Base-by-base conservation (phyloP, 2,797 vertebrate genomes). In the Channa striata region DNA sequence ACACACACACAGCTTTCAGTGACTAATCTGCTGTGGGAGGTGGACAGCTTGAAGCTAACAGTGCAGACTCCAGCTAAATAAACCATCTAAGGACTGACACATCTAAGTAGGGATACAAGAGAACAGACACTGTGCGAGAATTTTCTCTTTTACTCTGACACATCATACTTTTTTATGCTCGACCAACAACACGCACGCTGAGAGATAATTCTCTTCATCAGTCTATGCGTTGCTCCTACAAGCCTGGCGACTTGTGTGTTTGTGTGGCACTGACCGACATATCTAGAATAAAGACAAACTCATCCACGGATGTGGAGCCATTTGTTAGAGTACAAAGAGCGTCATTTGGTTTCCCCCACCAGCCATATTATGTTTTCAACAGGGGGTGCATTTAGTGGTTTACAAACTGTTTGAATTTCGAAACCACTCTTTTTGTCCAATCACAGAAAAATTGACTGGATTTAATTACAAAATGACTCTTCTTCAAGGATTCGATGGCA, bases 11-110 rank as follows among this genome's bases (percentile, higher is more conserved):
- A 79, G 64, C 82, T 81, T 82, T 72, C 77, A 87, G 81, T 91
- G 91, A 92, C 86, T 93, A 92, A 93, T 92, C 84, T 90, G 80
- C 89, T 80, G 91, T 89, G 87, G 90, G 90, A 90, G 91, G 92
- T 91, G 87, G 90, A 92, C 89, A 91, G 89, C 90, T 89, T 92
- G 90, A 87, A 87, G 84, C 87, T 49, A 87, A 85, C 82, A 78
- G 77, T 66, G 77, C 77, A 79, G 87, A 88, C 89, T 88, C 72
- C 73, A 82, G 87, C 85, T 92, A 91, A 90, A 91, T 90, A 91
- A 92, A 91, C 86, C 90, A 91, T 91, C 85, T 78, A 81, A 87
- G 72, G 86, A 88, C 74, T 87, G 85, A 86, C 89, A 87, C 86
- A 80, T 90, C 88, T 86, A 84, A 85, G 86, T 80, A 59, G 78